These are phyloP conservation scores for Hucho hucho DNA, from an alignment of 2,113 vertebrate species.

Conservation along the genomic window DNA sequence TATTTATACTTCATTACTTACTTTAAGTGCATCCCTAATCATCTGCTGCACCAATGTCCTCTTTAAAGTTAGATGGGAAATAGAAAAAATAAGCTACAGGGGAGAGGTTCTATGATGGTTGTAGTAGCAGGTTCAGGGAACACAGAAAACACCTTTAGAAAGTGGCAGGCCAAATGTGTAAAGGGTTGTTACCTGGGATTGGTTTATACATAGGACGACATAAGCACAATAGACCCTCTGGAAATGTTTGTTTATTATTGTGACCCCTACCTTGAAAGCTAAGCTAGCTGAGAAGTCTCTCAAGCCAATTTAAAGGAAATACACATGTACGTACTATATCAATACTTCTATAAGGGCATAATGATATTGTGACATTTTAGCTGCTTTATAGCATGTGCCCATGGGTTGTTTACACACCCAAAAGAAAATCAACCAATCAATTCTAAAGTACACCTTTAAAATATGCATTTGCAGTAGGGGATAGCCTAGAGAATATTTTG, in stretches of 20 bases:
- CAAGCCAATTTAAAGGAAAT: too few species aligned
- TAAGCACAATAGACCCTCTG: not conserved
- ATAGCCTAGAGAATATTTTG: not conserved
- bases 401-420: too few species aligned
- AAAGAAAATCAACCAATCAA: constrained; percentile 19
- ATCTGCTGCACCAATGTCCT: not conserved
- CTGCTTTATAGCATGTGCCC: too few species aligned
- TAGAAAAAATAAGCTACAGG: not conserved
- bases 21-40: not conserved
- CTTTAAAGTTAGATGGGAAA: not conserved
- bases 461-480: constrained; percentile 46
- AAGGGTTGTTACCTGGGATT: not conserved
- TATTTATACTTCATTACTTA: not conserved
- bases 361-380: too few species aligned
- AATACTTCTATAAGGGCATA: too few species aligned
- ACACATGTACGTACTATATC: too few species aligned
- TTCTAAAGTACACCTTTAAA: constrained; percentile 35
- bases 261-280: not conserved
- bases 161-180: constrained; percentile 13
- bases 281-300: not conserved
- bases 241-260: not conserved
- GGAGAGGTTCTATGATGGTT: not conserved
- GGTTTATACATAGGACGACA: not conserved
- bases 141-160: constrained; percentile 1
- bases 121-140: too few species aligned